A percentile compares a stretch with the other conserved stretches of the same genome.
Evolutionary conservation across 1,140 invertebrate species (phyloP).

Genomic region (Leguminivora glycinivorella): DNA sequence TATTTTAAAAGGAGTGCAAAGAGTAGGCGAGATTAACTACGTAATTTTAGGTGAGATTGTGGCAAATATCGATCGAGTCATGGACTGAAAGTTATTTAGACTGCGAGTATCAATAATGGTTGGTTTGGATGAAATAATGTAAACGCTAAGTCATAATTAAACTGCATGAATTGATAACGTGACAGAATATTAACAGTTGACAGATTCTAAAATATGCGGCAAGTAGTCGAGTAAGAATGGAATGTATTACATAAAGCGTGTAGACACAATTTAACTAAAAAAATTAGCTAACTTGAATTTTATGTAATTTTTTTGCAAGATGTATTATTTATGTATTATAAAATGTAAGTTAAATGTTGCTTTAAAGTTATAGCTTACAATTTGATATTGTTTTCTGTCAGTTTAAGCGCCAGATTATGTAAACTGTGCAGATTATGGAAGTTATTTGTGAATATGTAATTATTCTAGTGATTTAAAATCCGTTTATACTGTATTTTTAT

Average conservation of each 20-base stretch:
- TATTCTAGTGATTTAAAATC: conserved; percentile 78
- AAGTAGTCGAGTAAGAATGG: conserved; percentile 44
- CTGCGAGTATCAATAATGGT: conserved; percentile 39
- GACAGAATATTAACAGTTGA: conserved; percentile 51
- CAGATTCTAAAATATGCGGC: conserved; percentile 43
- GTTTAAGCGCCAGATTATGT: conserved; percentile 67
- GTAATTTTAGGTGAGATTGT: conserved; percentile 38
- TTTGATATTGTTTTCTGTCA: conserved; percentile 69
- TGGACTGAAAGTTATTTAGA: conserved; percentile 57
- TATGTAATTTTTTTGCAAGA: conserved; percentile 76
- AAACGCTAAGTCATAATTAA: conserved; percentile 55
- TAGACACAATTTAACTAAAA: conserved; percentile 72
- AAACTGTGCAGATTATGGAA: conserved; percentile 61
- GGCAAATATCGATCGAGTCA: conserved; percentile 51
- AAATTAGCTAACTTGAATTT: conserved; percentile 75
- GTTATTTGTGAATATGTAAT: conserved; percentile 79
- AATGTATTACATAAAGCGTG: conserved; percentile 53
- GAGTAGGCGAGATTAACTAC: conserved; percentile 19
- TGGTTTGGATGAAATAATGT: conserved; percentile 42
- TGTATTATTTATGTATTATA: conserved; percentile 78
- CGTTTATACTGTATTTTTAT: conserved; percentile 78
- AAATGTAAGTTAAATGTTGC: conserved; percentile 76
- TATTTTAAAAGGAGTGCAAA: not conserved
- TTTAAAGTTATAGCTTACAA: conserved; percentile 74
- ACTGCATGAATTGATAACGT: conserved; percentile 22